Percentiles rank a stretch among this genome's conserved stretches.
These are phyloP conservation scores for Porites cylindrica DNA, from an alignment of 92 coral and sea anemone genomes.

Conservation along the genomic window DNA sequence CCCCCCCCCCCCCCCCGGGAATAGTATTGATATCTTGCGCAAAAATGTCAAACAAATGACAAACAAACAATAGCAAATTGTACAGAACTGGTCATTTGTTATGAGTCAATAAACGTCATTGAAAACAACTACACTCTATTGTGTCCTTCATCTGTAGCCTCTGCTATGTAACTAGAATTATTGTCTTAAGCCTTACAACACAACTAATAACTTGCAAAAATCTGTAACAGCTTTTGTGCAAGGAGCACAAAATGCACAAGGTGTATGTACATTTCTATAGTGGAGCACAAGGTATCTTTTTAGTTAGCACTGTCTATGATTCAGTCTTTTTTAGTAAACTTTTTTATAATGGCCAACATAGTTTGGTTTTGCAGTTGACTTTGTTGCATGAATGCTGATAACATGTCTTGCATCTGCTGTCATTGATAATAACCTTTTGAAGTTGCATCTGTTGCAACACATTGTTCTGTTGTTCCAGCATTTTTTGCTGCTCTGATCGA, in stretches of 20 bases:
- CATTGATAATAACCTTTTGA: not conserved
- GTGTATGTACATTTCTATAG: not conserved
- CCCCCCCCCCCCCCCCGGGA: no score
- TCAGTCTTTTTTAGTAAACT: not conserved
- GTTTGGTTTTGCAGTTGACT: not conserved
- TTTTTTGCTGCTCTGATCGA: no score
- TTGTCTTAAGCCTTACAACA: no score
- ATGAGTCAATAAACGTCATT: not conserved
- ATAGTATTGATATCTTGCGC: no score
- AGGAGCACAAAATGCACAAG: not conserved
- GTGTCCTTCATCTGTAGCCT: no score
- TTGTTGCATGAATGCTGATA: slow-evolving; percentile 24
- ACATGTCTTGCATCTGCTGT: not conserved
- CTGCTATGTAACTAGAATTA: no score
- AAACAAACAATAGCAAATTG: no score
- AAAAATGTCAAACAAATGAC: no score
- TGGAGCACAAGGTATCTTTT: not conserved
- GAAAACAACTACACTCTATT: not conserved
- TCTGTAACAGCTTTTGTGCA: not conserved
- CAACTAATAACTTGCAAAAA: no score
- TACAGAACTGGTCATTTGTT: not conserved
- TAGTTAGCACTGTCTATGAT: not conserved
- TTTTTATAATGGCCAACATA: not conserved
- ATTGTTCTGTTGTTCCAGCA: no score
- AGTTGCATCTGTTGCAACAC: slow-evolving; percentile 9